Conservation (phyloP, 2,113 vertebrate species). For the Falco punctatus region DNA sequence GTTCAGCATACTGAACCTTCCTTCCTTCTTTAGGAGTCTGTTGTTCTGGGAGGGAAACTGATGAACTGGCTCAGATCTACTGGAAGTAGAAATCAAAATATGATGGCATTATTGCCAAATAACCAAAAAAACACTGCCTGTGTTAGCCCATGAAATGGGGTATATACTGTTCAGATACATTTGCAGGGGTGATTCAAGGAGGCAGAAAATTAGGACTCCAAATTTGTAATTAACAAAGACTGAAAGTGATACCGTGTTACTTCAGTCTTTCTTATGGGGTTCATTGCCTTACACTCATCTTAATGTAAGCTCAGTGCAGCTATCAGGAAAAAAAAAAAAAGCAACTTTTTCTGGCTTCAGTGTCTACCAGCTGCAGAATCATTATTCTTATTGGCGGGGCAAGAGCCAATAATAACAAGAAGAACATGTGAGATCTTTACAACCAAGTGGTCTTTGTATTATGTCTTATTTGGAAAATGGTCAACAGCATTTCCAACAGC, state of each 20-base stretch:
- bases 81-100: constrained; percentile 27
- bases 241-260: not conserved
- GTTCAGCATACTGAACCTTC: constrained; percentile 80
- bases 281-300: not conserved
- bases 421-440: not conserved
- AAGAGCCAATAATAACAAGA: not conserved
- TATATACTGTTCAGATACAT: not conserved
- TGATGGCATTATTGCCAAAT: not conserved
- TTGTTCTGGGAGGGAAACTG: constrained; percentile 68
- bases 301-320: not conserved
- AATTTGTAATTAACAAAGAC: not conserved
- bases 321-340: not conserved
- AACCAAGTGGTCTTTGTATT: not conserved
- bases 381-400: not conserved
- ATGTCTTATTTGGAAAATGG: not conserved
- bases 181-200: not conserved
- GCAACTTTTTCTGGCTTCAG: not conserved
- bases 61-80: constrained; percentile 70
- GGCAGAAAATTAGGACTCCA: not conserved
- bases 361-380: not conserved
- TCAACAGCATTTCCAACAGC: not conserved
- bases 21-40: constrained; percentile 79
- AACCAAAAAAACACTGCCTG: not conserved
- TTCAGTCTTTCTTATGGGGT: not conserved
- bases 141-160: not conserved